These are phyloP conservation scores for Eutolmus rufibarbis DNA, from an alignment of 2,888 invertebrate species.

Conservation along the genomic window DNA sequence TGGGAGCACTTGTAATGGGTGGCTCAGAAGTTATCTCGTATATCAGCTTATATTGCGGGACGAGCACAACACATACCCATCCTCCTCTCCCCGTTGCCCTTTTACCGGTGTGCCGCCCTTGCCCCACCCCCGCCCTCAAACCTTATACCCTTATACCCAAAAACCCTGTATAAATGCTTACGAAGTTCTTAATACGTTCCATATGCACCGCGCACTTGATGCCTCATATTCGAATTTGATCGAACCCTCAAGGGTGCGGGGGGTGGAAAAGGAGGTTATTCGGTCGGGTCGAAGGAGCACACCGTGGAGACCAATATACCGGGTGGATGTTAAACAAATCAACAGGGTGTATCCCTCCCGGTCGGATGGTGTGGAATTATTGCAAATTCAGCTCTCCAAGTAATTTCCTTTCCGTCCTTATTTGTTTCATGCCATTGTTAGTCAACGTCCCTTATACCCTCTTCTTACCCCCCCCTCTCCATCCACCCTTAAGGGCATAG, in stretches of 20 bases:
- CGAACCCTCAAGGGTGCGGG: background rate
- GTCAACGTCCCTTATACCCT: background rate
- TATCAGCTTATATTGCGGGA: constrained; percentile 26
- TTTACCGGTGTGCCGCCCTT: background rate
- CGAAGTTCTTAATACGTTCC: constrained; percentile 37
- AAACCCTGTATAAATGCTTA: constrained; percentile 13
- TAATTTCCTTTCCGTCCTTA: constrained; percentile 17
- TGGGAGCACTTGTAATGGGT: constrained; percentile 33
- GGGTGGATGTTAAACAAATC: constrained; percentile 29
- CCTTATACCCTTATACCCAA: background rate
- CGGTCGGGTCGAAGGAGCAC: background rate
- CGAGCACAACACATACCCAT: background rate
- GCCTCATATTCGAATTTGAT: constrained; percentile 18
- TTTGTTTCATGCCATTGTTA: constrained; percentile 24
- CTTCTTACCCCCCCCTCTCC: no score
- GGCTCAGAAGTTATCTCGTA: constrained; percentile 38
- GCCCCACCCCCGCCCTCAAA: background rate
- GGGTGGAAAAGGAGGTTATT: background rate
- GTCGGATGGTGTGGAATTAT: constrained; percentile 26
- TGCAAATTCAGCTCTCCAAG: constrained; percentile 27
- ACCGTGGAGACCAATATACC: background rate
- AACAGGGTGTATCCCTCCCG: constrained; percentile 23
- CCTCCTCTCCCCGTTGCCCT: background rate
- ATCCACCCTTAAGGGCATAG: background rate
- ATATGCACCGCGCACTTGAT: constrained; percentile 29